Base-by-base conservation (phyloP, 1,140 invertebrate species). In the Brachionus asplanchnoidis region DNA sequence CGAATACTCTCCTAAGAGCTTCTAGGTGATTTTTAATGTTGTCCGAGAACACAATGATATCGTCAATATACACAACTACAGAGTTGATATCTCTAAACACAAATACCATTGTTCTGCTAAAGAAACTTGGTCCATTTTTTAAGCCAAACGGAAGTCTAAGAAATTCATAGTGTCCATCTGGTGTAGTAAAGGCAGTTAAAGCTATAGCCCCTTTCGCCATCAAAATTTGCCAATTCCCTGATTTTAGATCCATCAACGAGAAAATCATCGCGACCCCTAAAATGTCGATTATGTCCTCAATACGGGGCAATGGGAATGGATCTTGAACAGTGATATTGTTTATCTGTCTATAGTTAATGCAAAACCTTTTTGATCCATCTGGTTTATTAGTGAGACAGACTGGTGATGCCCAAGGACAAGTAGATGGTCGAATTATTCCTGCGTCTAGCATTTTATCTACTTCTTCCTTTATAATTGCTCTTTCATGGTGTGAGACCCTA, bases 341-440 rank as follows among this genome's bases (percentile, higher is more conserved):
- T 40, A 77, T n/a, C n/a, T 78, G 56, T 44, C 90, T 44, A 86
- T 88, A 92, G 87, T 92, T 90, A 0, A 91, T 85, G 85, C 88
- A 91, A 84, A 91, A 85, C 84, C 89, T 86, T 26, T 87, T 73
- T 56, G 87, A 73, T 66, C 90, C 87, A 87, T 91, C 87, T 42
- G 91, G 90, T 84, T 93, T 93, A 11, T 80, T 20, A 23, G 86
- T 84, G 0, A 85, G 82, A 23, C 87, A 85, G 17, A 87, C 85
- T 9, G 87, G 85, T 8, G 56, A 82, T 11, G 78, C 28, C 78
- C 78, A 82, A 26, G 56, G 78, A 40, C 50, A 40, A 23, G 12
- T 60, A 0, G 65, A 73, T 60, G 65, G 65, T 32, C 12, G 44
- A 73, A 84, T 73, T 17, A 84, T 84, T 23, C 28, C 65, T 46